Conservation (phyloP, 2,113 vertebrate species). For the Trematocara zebra region DNA sequence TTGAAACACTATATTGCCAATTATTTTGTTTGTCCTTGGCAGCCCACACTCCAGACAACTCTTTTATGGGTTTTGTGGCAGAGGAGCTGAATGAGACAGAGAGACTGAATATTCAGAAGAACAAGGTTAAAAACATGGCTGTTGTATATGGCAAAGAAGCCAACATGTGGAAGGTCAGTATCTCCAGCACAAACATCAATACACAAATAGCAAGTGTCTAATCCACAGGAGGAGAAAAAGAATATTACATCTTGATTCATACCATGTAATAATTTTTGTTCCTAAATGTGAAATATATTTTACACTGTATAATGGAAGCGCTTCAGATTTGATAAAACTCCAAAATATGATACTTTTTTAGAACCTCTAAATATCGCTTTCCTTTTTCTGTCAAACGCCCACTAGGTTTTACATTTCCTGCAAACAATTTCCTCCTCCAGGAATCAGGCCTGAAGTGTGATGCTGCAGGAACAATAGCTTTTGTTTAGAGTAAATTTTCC, state of each 20-base stretch:
- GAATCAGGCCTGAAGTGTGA: constrained; percentile 23
- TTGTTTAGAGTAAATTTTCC: constrained; percentile 47
- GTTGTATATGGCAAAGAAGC: constrained; percentile 95
- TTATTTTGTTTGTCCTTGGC: constrained; percentile 35
- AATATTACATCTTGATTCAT: neutral
- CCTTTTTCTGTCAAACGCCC: neutral
- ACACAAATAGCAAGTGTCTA: neutral
- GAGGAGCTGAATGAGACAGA: constrained; percentile 91
- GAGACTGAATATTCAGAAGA: constrained; percentile 76
- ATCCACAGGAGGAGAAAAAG: neutral
- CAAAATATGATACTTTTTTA: neutral
- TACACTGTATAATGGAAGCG: neutral
- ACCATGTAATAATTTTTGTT: neutral
- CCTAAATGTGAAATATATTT: neutral
- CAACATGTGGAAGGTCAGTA: constrained; percentile 94
- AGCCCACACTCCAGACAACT: constrained; percentile 98
- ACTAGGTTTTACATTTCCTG: neutral
- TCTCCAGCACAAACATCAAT: neutral
- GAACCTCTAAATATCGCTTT: neutral
- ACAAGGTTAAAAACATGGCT: constrained; percentile 91
- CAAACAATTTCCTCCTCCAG: constrained; percentile 24
- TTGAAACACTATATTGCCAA: neutral
- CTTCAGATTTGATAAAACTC: neutral
- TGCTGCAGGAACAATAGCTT: constrained; percentile 27
- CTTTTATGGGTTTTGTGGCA: constrained; percentile 97